Percentiles rank a stretch among this genome's conserved stretches.
These are phyloP conservation scores for Brenthis daphne DNA, from an alignment of 2,888 invertebrate genomes.

Conservation along the genomic window DNA sequence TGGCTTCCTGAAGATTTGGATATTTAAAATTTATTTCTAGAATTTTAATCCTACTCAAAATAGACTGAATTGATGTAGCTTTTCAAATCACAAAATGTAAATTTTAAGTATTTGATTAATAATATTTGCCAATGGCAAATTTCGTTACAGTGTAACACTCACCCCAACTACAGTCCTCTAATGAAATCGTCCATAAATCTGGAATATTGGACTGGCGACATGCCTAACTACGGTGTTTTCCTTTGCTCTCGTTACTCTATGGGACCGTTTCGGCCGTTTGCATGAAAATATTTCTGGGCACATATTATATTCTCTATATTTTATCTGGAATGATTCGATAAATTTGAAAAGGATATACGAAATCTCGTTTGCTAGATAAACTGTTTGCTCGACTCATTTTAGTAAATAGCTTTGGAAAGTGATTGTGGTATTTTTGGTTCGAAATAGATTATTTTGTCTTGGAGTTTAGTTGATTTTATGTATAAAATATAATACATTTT, in stretches of 20 bases:
- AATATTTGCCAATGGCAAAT: background rate
- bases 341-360: conserved; percentile 29
- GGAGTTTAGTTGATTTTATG: background rate
- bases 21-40: too few species aligned
- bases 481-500: background rate
- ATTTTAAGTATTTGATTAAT: background rate
- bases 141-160: conserved; percentile 29
- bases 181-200: conserved; percentile 61
- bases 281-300: conserved; percentile 33
- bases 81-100: too few species aligned
- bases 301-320: conserved; percentile 35
- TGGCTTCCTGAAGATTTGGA: too few species aligned
- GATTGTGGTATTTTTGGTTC: conserved; percentile 14
- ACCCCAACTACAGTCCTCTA: conserved; percentile 46
- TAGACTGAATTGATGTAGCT: too few species aligned
- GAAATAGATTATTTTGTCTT: background rate
- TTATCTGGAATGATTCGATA: conserved; percentile 33
- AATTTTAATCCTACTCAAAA: too few species aligned
- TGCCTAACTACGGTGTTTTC: conserved; percentile 51
- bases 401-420: conserved; percentile 19
- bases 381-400: background rate
- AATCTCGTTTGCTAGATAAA: conserved; percentile 7
- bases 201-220: conserved; percentile 55
- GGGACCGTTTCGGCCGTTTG: conserved; percentile 39
- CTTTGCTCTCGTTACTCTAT: conserved; percentile 43